phyloP scores from a whole-genome alignment of 2,888 invertebrate genomes.

The Ochropacha duplaris region DNA sequence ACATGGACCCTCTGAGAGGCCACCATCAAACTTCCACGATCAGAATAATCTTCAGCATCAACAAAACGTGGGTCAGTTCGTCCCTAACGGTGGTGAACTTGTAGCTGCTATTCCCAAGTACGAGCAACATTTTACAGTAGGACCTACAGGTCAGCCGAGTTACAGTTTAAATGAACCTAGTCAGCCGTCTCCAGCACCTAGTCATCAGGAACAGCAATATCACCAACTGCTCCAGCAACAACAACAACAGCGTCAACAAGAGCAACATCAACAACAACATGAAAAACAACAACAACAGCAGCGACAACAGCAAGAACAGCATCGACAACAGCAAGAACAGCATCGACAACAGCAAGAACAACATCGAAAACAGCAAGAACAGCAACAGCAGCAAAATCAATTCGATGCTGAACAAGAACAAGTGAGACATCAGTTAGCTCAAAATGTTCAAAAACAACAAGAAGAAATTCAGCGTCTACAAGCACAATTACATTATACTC shows the following conservation, averaged over 20 bases:
- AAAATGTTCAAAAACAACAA: conserved; percentile 78
- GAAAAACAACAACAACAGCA: conserved; percentile 28
- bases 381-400: conserved; percentile 65
- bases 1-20: conserved; percentile 56
- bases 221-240: conserved; percentile 32
- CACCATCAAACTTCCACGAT: conserved; percentile 48
- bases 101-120: conserved; percentile 90
- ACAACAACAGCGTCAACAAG: conserved; percentile 28
- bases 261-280: conserved; percentile 27
- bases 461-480: conserved; percentile 80
- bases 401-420: conserved; percentile 69
- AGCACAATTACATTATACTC: conserved; percentile 61
- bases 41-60: conserved; percentile 61
- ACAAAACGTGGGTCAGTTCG: conserved; percentile 74
- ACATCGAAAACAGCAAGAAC: conserved; percentile 38
- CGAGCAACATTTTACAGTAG: conserved; percentile 89
- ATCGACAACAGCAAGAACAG: conserved; percentile 26
- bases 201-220: conserved; percentile 24
- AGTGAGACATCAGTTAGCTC: conserved; percentile 67
- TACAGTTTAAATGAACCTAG: conserved; percentile 51
- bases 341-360: conserved; percentile 31
- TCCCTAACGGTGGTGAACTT: conserved; percentile 87
- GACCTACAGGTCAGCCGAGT: conserved; percentile 52
- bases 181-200: conserved; percentile 36
- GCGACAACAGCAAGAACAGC: conserved; percentile 28